Evolutionary conservation across 2,888 invertebrate species (phyloP).

Genomic region (Thera britannica): DNA sequence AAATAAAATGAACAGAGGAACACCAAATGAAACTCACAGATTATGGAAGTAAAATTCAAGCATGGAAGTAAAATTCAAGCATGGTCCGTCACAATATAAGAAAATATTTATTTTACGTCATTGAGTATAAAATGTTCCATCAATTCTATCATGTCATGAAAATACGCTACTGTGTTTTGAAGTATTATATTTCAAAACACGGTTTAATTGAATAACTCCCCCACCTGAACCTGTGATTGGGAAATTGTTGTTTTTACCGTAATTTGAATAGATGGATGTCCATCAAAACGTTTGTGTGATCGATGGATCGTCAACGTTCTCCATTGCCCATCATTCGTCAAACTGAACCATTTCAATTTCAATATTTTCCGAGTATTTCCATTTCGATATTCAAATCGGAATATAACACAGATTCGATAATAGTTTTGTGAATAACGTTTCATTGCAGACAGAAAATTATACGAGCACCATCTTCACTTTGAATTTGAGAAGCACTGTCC

Average conservation of each 20-base stretch:
- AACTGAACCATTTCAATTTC: constrained; percentile 29
- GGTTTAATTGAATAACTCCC: constrained; percentile 2
- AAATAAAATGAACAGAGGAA: no score
- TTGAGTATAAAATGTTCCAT: no score
- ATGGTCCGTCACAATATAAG: no score
- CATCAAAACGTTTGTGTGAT: constrained; percentile 28
- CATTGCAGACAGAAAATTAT: neutral
- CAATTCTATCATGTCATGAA: no score
- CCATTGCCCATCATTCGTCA: constrained; percentile 23
- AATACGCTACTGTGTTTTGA: no score
- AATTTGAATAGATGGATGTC: constrained; percentile 28
- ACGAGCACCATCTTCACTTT: no score
- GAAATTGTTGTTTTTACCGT: constrained; percentile 25
- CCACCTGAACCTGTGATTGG: constrained; percentile 20
- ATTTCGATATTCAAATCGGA: constrained; percentile 27
- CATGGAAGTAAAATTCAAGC: no score
- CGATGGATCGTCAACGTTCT: constrained; percentile 27
- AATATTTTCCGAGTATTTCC: constrained; percentile 24
- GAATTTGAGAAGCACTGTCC: no score
- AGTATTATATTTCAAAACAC: neutral
- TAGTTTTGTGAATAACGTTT: neutral
- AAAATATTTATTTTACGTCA: no score
- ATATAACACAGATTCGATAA: constrained; percentile 11
- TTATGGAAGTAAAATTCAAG: no score
- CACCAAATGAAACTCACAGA: no score